Evolutionary conservation across 64 coral and sea anemone genomes (phyloP).

Genomic region (Trachythela sp.): DNA sequence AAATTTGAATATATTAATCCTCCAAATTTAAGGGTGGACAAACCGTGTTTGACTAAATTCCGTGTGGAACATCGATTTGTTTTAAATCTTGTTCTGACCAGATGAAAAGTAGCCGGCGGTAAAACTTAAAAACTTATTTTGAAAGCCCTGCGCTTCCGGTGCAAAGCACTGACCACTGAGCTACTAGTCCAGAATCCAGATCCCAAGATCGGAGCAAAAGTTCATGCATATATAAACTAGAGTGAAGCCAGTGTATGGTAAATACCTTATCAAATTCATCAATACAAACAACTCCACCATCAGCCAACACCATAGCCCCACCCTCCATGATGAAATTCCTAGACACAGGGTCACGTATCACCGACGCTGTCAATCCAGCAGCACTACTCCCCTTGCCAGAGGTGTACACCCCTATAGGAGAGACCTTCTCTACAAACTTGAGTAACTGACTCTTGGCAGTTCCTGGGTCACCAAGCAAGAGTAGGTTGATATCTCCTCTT

Average conservation of each 20-base stretch:
- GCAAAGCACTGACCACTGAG: no score
- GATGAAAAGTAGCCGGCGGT: no score
- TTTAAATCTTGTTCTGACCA: no score
- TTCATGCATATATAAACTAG: neutral
- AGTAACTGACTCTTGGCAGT: conserved; percentile 98
- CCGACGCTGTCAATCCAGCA: conserved; percentile 90
- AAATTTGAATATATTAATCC: no score
- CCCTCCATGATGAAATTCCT: conserved; percentile 98
- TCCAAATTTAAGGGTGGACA: no score
- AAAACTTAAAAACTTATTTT: no score
- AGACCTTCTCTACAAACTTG: conserved; percentile 98
- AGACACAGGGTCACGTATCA: conserved; percentile 94
- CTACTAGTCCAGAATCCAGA: no score
- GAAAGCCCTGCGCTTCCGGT: no score
- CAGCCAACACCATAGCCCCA: conserved; percentile 94
- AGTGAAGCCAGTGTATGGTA: neutral
- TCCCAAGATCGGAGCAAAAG: neutral
- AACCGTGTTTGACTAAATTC: no score
- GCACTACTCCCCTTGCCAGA: conserved; percentile 99
- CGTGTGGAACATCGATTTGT: no score
- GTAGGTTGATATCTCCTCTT: conserved; percentile 86
- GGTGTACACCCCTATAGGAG: conserved; percentile 96
- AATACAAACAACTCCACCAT: conserved; percentile 99
- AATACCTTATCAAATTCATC: conserved; percentile 98
- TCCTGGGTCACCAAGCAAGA: conserved; percentile 92